Base-by-base conservation (phyloP, 2,888 invertebrate species). In the Nomada hirtipes region DNA sequence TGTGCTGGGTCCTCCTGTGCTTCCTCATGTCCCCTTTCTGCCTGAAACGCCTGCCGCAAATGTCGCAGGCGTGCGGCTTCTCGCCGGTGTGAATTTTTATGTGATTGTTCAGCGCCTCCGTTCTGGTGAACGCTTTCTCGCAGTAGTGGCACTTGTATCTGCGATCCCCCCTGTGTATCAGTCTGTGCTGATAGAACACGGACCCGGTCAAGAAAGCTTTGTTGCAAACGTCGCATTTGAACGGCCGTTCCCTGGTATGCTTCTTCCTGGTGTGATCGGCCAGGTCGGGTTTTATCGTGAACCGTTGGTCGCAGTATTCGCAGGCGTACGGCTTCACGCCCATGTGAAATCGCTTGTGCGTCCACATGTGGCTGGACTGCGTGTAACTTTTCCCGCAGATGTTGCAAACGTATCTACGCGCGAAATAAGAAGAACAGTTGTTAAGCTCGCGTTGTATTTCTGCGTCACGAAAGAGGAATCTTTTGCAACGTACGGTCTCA, bases 311-410 rank as follows among this genome's bases (percentile, higher is more conserved):
- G 86, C 96, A 96, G 3, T 95, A 95, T 79, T 95, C 95, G 83
- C 96, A 96, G 7, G 95, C 95, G 88, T 96, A 96, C 0, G 96
- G 96, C 87, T 96, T 96, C 0, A 96, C 95, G 7, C 96, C 96
- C 95, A 95, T 95, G 91, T 96, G 96, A 86, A 96, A 96, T 83
- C 96, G 94, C 91, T 96, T 95, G 88, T 96, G 96, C 75, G 96
- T 96, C 95, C 96, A 96, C 87, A 96, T 93, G 89, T 96, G 96
- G 70, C 96, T 96, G 0, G 96, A 96, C 90, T 96, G 96, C 0
- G 96, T 91, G 71, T 92, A 92, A 69, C 92, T 91, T 64, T 92
- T 92, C 15, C 91, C 92, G 67, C 92, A 92, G 50, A 92, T 92
- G 50, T 91, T 91, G 36, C 92, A 92, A 10, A 86, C 85, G 42